These are phyloP conservation scores for Penaeus vannamei DNA, from an alignment of 1,140 invertebrate species.

Conservation along the genomic window DNA sequence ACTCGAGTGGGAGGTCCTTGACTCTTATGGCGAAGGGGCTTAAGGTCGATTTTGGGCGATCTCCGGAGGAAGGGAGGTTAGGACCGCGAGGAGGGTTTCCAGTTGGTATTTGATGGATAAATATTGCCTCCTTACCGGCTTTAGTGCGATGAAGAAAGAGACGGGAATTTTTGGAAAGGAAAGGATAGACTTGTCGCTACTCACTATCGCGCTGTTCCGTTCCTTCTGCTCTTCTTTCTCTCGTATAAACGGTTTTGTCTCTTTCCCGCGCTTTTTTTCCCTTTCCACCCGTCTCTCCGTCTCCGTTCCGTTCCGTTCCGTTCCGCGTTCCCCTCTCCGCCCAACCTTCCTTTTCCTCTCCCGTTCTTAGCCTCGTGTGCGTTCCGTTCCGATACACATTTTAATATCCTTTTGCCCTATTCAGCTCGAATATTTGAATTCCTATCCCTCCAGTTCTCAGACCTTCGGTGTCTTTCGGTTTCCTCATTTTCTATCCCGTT, in stretches of 20 bases:
- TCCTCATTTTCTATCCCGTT: too few species aligned
- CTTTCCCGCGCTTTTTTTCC: constrained; percentile 22
- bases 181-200: constrained; percentile 61
- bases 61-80: neutral
- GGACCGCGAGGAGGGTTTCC: neutral
- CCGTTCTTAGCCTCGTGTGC: too few species aligned
- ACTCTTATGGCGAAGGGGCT: neutral
- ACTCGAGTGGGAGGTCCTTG: neutral
- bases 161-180: constrained; percentile 63
- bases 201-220: constrained; percentile 49
- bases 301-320: neutral
- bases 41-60: constrained; percentile 1
- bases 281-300: neutral
- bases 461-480: too few species aligned
- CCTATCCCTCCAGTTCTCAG: too few species aligned
- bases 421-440: too few species aligned
- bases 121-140: constrained; percentile 65
- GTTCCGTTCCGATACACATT: too few species aligned
- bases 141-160: constrained; percentile 66
- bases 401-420: too few species aligned
- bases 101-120: constrained; percentile 66
- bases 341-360: too few species aligned
- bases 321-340: neutral
- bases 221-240: neutral
- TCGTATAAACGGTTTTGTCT: neutral